phyloP scores from a whole-genome alignment of 2,888 invertebrate genomes.

The Microplitis deprimator region DNA sequence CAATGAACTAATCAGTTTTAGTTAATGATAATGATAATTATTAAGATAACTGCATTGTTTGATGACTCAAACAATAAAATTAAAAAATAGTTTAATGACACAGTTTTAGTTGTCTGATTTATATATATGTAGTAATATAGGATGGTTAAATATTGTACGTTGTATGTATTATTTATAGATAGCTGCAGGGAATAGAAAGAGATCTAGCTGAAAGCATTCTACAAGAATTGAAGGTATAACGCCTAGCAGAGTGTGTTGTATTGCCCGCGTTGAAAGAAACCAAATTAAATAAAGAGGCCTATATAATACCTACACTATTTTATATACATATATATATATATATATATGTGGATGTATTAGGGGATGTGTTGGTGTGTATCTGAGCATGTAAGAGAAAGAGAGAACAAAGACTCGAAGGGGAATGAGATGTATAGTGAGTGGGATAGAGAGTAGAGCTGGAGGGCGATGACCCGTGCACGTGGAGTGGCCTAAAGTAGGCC shows the following conservation, averaged over 20 bases:
- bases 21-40: not conserved
- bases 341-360: not conserved
- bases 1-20: not conserved
- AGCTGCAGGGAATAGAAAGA: slow-evolving; percentile 1
- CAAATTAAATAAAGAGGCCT: not conserved
- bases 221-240: not conserved
- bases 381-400: not conserved
- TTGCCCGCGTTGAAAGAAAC: slow-evolving; percentile 23
- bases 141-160: not conserved
- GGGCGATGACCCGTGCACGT: slow-evolving; percentile 68
- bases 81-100: not conserved
- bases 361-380: not conserved
- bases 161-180: not conserved
- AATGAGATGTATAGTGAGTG: slow-evolving; percentile 6
- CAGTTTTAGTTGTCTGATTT: not conserved
- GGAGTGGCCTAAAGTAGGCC: slow-evolving; percentile 67
- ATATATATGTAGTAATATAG: not conserved
- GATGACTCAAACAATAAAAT: not conserved
- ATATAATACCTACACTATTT: not conserved
- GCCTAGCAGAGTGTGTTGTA: not conserved
- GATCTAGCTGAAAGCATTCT: not conserved
- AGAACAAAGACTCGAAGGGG: not conserved
- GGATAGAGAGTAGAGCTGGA: slow-evolving; percentile 39
- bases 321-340: too few relatives aligned
- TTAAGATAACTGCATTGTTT: not conserved